Base-by-base conservation (phyloP, 2,888 invertebrate species). In the Rotaria magnacalcarata region DNA sequence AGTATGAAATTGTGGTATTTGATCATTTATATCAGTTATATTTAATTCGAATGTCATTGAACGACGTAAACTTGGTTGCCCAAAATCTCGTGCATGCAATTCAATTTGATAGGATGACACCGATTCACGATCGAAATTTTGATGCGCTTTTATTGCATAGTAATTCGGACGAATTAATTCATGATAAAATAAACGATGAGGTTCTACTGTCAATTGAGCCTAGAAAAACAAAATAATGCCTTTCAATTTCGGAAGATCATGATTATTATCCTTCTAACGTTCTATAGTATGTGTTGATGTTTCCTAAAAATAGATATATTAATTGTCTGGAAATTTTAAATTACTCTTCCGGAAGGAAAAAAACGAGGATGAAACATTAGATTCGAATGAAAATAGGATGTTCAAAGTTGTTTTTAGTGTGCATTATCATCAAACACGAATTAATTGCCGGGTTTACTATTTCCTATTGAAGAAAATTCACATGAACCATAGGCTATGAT, bases 41-140 rank as follows among this genome's bases (percentile, higher is more conserved):
- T 84, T 84, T 34, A 84, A 54, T 47, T 84, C 34, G 16, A 84
- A 52, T 84, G 84, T 84, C 56, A 56, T 84, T 10, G 56, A 54
- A 41, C 54, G 54, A 54, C 56, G 52, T 52, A 56, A 47, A n/a
- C n/a, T 47, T 80, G 80, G 80, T 47, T 43, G 43, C 24, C 80
- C 80, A n/a, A 47, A 80, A 47, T 80, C 80, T n/a, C 80, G 80
- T 47, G 80, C 80, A 47, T 14, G 43, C 47, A 80, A 47, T 80
- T 80, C 80, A 43, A 80, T 34, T 80, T 80, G 6, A 80, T 80
- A 80, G 8, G 1, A 80, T 10, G 43, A n/a, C 4, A 14, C 21
- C n/a, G 47, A n/a, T 47, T 80, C 80, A 80, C 80, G 80, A 80
- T 80, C 80, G n/a, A 80, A 80, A 19, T 43, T 24, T 47, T 3